Evolutionary conservation across 2,113 vertebrate genomes (phyloP).

Genomic region (Apteryx mantelli): DNA sequence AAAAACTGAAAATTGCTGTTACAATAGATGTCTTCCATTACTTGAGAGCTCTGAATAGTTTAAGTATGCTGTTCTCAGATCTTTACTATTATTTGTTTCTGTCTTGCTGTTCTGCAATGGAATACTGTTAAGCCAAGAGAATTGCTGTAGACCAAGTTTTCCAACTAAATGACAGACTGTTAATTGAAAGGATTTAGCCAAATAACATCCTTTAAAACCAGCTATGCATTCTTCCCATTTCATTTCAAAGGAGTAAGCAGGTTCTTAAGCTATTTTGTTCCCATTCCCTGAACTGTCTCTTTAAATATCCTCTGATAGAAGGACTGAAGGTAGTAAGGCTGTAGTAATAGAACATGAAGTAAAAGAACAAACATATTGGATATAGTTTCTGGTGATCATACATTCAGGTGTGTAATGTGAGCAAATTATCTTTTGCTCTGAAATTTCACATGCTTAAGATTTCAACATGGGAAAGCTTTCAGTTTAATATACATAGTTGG

Average conservation of each 20-base stretch:
- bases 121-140: background rate
- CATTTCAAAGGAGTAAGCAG: background rate
- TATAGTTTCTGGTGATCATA: background rate
- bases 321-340: background rate
- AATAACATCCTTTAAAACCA: background rate
- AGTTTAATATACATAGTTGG: background rate
- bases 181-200: background rate
- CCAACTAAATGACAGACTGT: background rate
- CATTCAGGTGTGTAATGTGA: background rate
- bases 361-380: background rate
- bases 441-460: background rate
- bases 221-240: background rate
- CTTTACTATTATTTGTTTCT: background rate
- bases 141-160: background rate
- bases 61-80: background rate
- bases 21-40: accelerated
- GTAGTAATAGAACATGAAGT: background rate
- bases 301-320: background rate
- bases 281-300: background rate
- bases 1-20: background rate
- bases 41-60: background rate
- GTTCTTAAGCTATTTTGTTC: background rate
- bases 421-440: background rate
- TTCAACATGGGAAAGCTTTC: background rate
- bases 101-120: background rate